Conservation (phyloP, 1,140 invertebrate species). For the Solenopsis invicta region DNA sequence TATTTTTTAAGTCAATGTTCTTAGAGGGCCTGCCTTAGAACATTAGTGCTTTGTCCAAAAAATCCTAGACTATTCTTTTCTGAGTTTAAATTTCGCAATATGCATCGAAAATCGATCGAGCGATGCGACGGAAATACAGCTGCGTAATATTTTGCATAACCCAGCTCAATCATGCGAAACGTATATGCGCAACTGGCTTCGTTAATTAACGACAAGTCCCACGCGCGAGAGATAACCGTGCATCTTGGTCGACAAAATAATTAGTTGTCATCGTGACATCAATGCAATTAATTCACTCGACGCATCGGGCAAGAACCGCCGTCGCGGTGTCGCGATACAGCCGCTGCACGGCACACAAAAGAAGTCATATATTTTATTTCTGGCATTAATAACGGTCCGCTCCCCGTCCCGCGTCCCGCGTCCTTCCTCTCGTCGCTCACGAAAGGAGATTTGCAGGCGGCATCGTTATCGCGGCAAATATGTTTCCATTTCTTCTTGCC, state of each 20-base stretch:
- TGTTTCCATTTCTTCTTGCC: constrained; percentile 74
- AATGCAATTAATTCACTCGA: constrained; percentile 38
- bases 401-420: not conserved
- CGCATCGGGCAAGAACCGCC: not conserved
- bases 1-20: no score
- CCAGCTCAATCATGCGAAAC: constrained; percentile 24
- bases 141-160: not conserved
- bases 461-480: constrained; percentile 73
- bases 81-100: not conserved
- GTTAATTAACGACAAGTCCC: constrained; percentile 49
- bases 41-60: not conserved
- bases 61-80: not conserved
- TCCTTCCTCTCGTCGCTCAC: not conserved
- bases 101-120: not conserved
- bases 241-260: constrained; percentile 53
- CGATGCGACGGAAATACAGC: not conserved
- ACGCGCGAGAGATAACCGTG: not conserved
- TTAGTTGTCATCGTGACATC: constrained; percentile 46
- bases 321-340: constrained; percentile 6
- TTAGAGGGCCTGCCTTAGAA: no score
- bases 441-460: constrained; percentile 45
- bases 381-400: constrained; percentile 39
- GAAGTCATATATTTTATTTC: constrained; percentile 56
- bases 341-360: constrained; percentile 20
- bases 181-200: constrained; percentile 20